phyloP scores from a whole-genome alignment of 2,113 vertebrate genomes.

The Nansenia antarctica region DNA sequence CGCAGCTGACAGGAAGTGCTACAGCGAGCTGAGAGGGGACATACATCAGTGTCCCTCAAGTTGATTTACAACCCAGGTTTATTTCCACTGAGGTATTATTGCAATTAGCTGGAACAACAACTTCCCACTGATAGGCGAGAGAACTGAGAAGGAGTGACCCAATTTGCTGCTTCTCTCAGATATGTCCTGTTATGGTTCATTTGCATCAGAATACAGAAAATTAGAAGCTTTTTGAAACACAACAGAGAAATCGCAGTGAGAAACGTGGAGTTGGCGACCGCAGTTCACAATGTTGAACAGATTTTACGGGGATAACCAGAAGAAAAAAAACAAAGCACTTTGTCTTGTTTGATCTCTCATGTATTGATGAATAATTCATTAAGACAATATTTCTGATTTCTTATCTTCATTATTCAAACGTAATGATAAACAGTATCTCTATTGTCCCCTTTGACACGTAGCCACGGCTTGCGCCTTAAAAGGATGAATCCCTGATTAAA shows the following conservation, averaged over 20 bases:
- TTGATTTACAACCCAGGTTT: constrained; percentile 54
- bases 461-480: neutral
- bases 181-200: constrained; percentile 31
- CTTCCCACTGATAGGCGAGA: constrained; percentile 25
- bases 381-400: neutral
- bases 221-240: constrained; percentile 21
- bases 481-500: neutral
- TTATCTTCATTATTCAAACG: constrained; percentile 33
- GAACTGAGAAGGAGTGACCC: constrained; percentile 48
- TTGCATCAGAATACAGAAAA: constrained; percentile 11
- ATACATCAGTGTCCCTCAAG: constrained; percentile 44
- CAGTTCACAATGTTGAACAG: constrained; percentile 17
- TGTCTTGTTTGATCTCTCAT: constrained; percentile 15
- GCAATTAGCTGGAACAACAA: constrained; percentile 43
- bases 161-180: constrained; percentile 43
- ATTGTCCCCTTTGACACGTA: too few species aligned
- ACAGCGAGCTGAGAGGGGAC: constrained; percentile 24
- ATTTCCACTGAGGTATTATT: constrained; percentile 46
- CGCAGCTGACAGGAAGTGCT: constrained; percentile 39
- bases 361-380: constrained; percentile 52
- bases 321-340: constrained; percentile 25
- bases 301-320: constrained; percentile 43
- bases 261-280: neutral
- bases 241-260: constrained; percentile 40
- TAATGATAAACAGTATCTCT: neutral